Evolutionary conservation across 2,888 invertebrate genomes (phyloP), one percentile per base, ranked within the genome.

Genomic region (Drosophila leonis): DNA sequence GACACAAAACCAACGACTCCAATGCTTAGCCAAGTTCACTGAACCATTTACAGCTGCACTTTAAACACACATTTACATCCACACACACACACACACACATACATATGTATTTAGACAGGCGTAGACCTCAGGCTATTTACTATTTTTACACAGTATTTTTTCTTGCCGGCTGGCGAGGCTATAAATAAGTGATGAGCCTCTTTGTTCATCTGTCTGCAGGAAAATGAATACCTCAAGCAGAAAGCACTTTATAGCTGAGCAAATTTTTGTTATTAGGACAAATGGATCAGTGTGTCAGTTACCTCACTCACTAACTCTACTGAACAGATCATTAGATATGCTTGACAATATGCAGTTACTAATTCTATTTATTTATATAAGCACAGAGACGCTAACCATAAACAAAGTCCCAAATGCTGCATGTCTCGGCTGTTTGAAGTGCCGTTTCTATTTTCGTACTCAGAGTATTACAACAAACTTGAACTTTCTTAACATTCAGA

Each of bases 1-100:
- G 35, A 52, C 35, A 37, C 24, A 52, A 37, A 52, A 10, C 37
- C 12, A 29, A 33, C 46, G 15, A 27, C 37, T 48, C 24, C 27
- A 33, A 44, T 48, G 37, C 18, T 51, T 20, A 24, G 35, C 20
- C 35, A 44, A 65, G 84, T 80, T 87, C 82, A 87, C 60, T 85
- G 81, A 81, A 81, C 81, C 70, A 72, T 64, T 72, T 54, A 56
- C 67, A 69, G 57, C 73, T 79, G 72, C 76, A 65, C 65, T 77
- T 73, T 70, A 55, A 63, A 46, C 27, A 54, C 39, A 62, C 24
- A 54, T n/a, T n/a, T 8, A 35, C 4, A 24, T 20, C 18, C 0
- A 29, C 29, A 29, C 10, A 29, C 20, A 48, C n/a, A 48, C 24
- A 61, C 5, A 33, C 31, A 24, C 13, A 31, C 1, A 12, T 33